Conservation (phyloP, 2,113 vertebrate genomes). For the Neogobius melanostomus region DNA sequence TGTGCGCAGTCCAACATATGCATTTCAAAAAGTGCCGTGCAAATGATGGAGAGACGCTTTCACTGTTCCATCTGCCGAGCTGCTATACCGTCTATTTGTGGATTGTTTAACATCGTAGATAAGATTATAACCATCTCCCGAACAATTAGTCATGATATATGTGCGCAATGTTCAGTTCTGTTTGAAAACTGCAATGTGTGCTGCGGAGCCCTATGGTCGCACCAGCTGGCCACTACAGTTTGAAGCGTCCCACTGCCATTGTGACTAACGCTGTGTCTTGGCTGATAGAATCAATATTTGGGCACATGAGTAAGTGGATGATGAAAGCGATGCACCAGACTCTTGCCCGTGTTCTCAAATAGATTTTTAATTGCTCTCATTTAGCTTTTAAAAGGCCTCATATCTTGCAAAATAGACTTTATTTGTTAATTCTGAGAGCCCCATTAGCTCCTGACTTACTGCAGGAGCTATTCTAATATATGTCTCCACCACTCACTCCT, state of each 20-base stretch:
- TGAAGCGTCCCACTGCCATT: constrained; percentile 5
- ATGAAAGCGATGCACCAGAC: background rate
- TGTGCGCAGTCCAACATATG: constrained; percentile 53
- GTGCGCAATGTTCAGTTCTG: constrained; percentile 13
- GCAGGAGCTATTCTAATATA: too few species aligned
- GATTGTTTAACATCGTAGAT: constrained; percentile 15
- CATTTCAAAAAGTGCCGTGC: constrained; percentile 43
- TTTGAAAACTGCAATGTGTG: background rate
- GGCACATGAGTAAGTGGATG: background rate
- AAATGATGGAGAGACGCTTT: constrained; percentile 41
- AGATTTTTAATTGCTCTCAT: too few species aligned
- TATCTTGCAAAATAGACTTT: too few species aligned
- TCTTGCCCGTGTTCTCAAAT: too few species aligned
- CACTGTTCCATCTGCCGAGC: constrained; percentile 48
- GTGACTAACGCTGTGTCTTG: constrained; percentile 12
- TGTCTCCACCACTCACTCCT: too few species aligned
- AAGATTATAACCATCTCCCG: constrained; percentile 25
- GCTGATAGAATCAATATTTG: constrained; percentile 6
- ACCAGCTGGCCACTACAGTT: constrained; percentile 10
- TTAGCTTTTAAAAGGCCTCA: too few species aligned
- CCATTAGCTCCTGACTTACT: too few species aligned
- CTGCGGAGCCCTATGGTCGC: background rate
- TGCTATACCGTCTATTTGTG: background rate
- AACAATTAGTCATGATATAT: constrained; percentile 17
- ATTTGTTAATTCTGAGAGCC: too few species aligned